phyloP scores from a whole-genome alignment of 2,888 invertebrate species.

The Ctenicera cuprea region DNA sequence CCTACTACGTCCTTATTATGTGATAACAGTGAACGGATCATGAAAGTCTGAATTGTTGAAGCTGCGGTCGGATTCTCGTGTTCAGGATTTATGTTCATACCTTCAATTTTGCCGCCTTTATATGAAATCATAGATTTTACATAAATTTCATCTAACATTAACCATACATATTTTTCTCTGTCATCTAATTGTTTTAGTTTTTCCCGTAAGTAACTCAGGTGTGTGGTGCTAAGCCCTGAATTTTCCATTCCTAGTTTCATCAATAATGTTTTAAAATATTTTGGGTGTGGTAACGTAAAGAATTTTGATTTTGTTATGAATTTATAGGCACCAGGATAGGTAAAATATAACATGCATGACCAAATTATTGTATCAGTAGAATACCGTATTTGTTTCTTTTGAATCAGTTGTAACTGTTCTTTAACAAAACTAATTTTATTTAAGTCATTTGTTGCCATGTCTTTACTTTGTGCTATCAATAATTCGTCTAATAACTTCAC shows the following conservation, averaged over 20 bases:
- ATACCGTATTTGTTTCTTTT: no score
- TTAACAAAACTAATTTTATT: no score
- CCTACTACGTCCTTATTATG: not conserved
- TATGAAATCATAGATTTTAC: not conserved
- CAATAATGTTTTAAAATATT: not conserved
- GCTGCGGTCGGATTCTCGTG: not conserved
- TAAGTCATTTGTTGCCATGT: no score
- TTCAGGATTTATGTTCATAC: not conserved
- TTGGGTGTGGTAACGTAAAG: not conserved
- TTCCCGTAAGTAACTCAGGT: not conserved
- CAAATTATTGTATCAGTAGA: not conserved
- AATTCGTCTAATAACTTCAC: not conserved
- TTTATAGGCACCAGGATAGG: conserved; percentile 1
- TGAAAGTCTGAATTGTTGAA: not conserved
- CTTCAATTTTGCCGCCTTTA: conserved; percentile 11
- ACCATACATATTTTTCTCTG: not conserved
- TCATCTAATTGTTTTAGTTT: not conserved
- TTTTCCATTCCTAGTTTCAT: not conserved
- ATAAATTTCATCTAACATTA: conserved; percentile 19
- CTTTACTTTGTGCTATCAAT: not conserved
- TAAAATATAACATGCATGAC: not conserved
- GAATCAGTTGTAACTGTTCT: not conserved
- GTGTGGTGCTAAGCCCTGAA: no score
- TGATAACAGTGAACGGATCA: not conserved
- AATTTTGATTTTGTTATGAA: not conserved